Conservation (phyloP, 2,113 vertebrate species). For the Vulpes lagopus region DNA sequence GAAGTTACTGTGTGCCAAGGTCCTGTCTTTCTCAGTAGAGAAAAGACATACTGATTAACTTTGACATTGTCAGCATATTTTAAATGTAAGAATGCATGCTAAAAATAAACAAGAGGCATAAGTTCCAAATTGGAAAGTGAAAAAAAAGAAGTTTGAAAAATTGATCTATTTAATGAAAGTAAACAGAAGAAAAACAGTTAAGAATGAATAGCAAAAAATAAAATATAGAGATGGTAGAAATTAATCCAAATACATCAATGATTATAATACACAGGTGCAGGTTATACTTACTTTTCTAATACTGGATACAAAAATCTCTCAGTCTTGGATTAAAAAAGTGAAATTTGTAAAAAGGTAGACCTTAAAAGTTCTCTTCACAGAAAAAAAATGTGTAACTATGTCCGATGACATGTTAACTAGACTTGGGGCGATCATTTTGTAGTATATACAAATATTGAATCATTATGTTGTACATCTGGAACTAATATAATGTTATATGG, state of each 20-base stretch:
- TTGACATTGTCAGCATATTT: neutral
- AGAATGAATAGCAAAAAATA: neutral
- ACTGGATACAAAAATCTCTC: neutral
- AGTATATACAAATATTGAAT: neutral
- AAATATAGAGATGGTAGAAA: neutral
- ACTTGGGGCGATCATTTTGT: neutral
- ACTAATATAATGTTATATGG: neutral
- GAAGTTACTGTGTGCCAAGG: neutral
- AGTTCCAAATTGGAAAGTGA: neutral
- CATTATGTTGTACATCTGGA: neutral
- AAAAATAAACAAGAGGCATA: neutral
- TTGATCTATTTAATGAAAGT: neutral
- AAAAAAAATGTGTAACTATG: neutral
- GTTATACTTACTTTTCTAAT: slow-evolving; percentile 30
- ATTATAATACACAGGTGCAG: neutral
- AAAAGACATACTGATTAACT: slow-evolving; percentile 24
- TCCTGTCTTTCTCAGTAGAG: slow-evolving; percentile 6
- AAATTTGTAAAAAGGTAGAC: neutral
- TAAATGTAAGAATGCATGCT: neutral
- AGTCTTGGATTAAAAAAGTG: neutral
- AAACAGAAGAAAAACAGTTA: neutral
- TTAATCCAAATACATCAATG: neutral
- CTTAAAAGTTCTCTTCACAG: neutral
- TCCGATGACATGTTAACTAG: neutral
- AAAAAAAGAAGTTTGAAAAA: slow-evolving; percentile 31